These are phyloP conservation scores for Conops quadrifasciatus DNA, from an alignment of 2,888 invertebrate species.

Conservation along the genomic window DNA sequence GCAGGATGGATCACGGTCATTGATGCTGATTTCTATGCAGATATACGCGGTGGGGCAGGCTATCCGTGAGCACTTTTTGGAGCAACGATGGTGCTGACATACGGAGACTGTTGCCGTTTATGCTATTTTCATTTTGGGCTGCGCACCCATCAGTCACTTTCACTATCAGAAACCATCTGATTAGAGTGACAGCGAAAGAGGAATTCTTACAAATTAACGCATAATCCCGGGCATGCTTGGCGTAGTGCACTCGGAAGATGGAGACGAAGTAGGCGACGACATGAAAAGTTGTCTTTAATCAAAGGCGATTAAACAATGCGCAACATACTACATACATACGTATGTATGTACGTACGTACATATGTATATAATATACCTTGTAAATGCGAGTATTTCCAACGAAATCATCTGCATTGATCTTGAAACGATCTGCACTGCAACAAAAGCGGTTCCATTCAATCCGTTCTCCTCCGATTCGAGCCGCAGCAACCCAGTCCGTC, in stretches of 20 bases:
- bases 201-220: slow-evolving; percentile 35
- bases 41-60: neutral
- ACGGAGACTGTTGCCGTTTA: slow-evolving; percentile 13
- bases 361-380: neutral
- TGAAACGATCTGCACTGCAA: slow-evolving; percentile 7
- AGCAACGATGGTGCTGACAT: neutral
- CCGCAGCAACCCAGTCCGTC: slow-evolving; percentile 7
- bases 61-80: neutral
- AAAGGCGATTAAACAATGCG: slow-evolving; percentile 27
- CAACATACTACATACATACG: neutral
- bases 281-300: slow-evolving; percentile 31
- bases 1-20: neutral
- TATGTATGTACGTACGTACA: neutral
- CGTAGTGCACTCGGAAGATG: neutral
- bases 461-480: neutral
- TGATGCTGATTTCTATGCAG: neutral
- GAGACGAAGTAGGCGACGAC: neutral
- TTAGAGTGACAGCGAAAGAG: slow-evolving; percentile 30
- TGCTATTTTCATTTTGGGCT: slow-evolving; percentile 30
- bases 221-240: slow-evolving; percentile 12
- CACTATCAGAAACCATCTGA: slow-evolving; percentile 19
- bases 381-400: slow-evolving; percentile 14
- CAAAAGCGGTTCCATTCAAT: slow-evolving; percentile 3
- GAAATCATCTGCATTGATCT: slow-evolving; percentile 31
- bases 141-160: slow-evolving; percentile 30